Base-by-base conservation (phyloP, 2,113 vertebrate genomes). In the Bostrychus sinensis region DNA sequence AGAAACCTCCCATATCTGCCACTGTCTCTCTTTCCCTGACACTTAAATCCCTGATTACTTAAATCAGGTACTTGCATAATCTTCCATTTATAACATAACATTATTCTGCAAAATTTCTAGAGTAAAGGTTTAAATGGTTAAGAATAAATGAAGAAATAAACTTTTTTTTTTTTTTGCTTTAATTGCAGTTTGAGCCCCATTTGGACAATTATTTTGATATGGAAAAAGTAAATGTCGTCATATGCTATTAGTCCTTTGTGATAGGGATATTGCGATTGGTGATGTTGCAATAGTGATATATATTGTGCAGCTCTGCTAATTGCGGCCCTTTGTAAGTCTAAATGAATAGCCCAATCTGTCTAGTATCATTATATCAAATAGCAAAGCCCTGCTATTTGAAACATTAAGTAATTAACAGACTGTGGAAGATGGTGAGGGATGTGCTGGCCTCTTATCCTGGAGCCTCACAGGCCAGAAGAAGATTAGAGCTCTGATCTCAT, bases 401-500 rank as follows among this genome's bases (percentile, higher is more conserved):
- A 94, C 48, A 94, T 94, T 93, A 77, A 93, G 94, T 95, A 95
- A 96, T 96, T 98, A 98, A 95, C 94, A 93, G 13, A 92, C 92
- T 89, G 91, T 91, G 92, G 71, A 90, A 90, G 92, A 91, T 67
- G 72, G 62, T 75, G 80, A 92, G 94, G 93, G 93, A 95, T 93
- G 93, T 93, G 94, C 93, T 92, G 91, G 68, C 72, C 72, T 67
- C 67, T 75, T 81, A 92, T 95, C 95, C 94, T 92, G 90, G 92
- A 94, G 93, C 92, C 93, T 91, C 92, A 88, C 93, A 95, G 95
- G 93, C 94, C 94, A 94, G 94, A 92, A 93, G 95, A 96, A 96
- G 95, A 96, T 96, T 94, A 96, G 95, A 95, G 94, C 95, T 94
- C 90, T 92, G 93, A 95, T 95, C 95, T 95, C 96, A 96, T 96